A percentile compares a stretch with the other conserved stretches of the same genome.
Evolutionary conservation across 2,888 invertebrate species (phyloP).

Genomic region (Cheilosia pagana): DNA sequence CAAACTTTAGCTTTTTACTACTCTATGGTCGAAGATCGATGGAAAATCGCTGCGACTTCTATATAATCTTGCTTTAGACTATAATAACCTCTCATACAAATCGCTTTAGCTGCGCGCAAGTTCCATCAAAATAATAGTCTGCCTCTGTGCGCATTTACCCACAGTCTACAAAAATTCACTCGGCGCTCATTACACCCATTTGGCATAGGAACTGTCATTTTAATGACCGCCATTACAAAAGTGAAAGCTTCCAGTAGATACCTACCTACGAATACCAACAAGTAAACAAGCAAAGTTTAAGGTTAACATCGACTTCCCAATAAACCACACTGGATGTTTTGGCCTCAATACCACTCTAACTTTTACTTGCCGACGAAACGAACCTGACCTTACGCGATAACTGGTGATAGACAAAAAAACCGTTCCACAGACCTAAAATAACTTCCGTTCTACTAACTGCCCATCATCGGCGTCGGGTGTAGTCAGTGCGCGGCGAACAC

Average conservation of each 20-base stretch:
- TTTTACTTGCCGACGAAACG: neutral
- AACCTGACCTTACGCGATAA: conserved; percentile 41
- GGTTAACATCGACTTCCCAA: neutral
- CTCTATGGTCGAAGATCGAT: too few species aligned
- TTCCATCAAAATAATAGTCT: too few species aligned
- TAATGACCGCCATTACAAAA: neutral
- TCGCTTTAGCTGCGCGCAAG: too few species aligned
- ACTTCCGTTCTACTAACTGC: conserved; percentile 48
- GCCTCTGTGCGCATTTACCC: too few species aligned
- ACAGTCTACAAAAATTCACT: too few species aligned
- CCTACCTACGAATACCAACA: neutral
- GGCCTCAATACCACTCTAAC: conserved; percentile 2
- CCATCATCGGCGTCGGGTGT: neutral
- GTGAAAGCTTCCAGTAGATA: neutral
- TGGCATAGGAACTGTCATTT: too few species aligned
- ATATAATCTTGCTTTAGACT: too few species aligned
- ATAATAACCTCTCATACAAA: too few species aligned
- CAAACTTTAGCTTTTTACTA: too few species aligned
- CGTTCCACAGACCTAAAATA: conserved; percentile 54
- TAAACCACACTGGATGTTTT: neutral
- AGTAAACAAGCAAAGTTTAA: neutral
- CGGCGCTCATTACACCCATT: too few species aligned
- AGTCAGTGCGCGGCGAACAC: conserved; percentile 13
- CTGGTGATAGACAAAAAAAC: conserved; percentile 36
- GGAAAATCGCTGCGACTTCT: too few species aligned